Evolutionary conservation across 1,140 invertebrate species (phyloP).

Genomic region (Ruditapes philippinarum): DNA sequence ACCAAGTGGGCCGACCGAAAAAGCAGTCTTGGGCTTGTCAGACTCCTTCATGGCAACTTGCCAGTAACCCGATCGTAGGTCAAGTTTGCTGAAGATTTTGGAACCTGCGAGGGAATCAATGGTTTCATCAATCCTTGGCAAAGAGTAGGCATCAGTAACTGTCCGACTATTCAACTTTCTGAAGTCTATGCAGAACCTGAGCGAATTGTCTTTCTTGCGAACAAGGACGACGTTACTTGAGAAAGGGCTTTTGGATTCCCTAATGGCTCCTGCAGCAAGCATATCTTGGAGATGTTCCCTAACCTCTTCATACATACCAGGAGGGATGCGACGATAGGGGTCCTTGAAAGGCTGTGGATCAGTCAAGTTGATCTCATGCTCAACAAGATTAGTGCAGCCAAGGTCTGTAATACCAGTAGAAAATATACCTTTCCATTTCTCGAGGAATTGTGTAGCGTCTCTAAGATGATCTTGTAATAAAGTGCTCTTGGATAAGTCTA

Average conservation of each 20-base stretch:
- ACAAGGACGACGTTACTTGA: not conserved
- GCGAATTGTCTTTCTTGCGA: not conserved
- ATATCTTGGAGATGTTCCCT: slow-evolving; percentile 2
- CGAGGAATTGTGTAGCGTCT: not conserved
- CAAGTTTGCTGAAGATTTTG: not conserved
- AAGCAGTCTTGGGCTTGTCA: slow-evolving; percentile 22
- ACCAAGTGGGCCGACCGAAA: not conserved
- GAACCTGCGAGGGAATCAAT: slow-evolving; percentile 70
- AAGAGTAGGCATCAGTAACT: slow-evolving; percentile 87
- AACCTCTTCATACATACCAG: slow-evolving; percentile 75
- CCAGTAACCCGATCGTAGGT: not conserved
- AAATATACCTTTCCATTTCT: slow-evolving; percentile 26
- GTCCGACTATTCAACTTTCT: slow-evolving; percentile 85
- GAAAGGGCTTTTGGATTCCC: not conserved
- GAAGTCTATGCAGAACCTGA: not conserved
- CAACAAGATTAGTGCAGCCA: slow-evolving; percentile 41
- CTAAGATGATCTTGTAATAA: not conserved
- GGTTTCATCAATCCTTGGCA: slow-evolving; percentile 86
- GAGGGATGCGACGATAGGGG: slow-evolving; percentile 79
- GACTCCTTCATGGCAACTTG: slow-evolving; percentile 13
- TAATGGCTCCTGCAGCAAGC: not conserved
- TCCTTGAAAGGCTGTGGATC: slow-evolving; percentile 36
- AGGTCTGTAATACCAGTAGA: slow-evolving; percentile 35
- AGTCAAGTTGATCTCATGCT: slow-evolving; percentile 45
- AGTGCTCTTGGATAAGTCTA: not conserved